phyloP scores from a whole-genome alignment of 2,797 vertebrate species.

The Dromococcyx pavoninus region DNA sequence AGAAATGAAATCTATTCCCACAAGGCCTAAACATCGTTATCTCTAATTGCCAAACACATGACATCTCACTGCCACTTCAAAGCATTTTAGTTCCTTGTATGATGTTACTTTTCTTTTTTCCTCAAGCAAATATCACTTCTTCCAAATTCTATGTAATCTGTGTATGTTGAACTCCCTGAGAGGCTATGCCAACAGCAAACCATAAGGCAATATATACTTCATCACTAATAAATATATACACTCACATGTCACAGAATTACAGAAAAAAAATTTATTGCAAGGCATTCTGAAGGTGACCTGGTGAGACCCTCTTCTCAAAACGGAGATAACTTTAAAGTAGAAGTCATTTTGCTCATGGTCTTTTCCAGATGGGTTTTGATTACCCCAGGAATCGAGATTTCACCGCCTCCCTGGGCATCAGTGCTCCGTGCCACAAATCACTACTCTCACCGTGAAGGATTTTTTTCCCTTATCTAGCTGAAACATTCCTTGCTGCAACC shows the following conservation, averaged over 20 bases:
- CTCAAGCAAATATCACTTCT: constrained; percentile 37
- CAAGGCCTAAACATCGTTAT: constrained; percentile 23
- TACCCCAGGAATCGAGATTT: not conserved
- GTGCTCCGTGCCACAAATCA: not conserved
- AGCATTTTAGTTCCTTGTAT: constrained; percentile 26
- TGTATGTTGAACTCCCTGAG: constrained; percentile 25
- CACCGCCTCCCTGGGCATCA: not conserved
- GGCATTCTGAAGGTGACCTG: not conserved
- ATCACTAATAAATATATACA: not conserved
- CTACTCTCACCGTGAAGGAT: not conserved
- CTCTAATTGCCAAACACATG: constrained; percentile 24
- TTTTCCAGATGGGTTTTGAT: not conserved
- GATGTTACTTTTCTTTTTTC: constrained; percentile 2
- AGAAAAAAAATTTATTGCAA: not conserved
- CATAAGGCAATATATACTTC: not conserved
- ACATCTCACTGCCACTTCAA: constrained; percentile 44
- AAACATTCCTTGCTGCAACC: not conserved
- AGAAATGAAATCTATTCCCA: constrained; percentile 1
- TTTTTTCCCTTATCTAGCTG: not conserved
- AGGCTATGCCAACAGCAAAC: constrained; percentile 40
- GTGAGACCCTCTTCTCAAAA: not conserved
- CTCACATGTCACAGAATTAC: not conserved
- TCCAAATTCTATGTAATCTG: constrained; percentile 47
- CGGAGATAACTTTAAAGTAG: not conserved
- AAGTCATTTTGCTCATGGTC: not conserved